Base-by-base conservation (phyloP, 37 sponge, comb jelly and placozoan genomes). In the Ephydatia muelleri region DNA sequence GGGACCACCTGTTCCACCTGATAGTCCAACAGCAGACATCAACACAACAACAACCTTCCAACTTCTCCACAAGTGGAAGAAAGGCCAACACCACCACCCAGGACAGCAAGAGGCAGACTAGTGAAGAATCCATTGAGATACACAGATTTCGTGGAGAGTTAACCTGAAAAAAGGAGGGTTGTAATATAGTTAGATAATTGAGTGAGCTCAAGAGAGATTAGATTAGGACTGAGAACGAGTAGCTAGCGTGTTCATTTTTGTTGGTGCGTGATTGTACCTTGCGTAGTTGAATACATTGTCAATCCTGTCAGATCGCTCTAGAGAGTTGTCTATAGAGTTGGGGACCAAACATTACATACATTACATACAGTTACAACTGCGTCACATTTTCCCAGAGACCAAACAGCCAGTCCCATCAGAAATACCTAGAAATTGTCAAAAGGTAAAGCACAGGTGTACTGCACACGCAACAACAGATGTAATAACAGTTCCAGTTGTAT, bases 241-340 rank as follows among this genome's bases (percentile, higher is more conserved):
- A 57, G 19, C 57, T 57, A 57, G 57, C 57, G 57, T 57, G 57
- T 57, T 57, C 57, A 19, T 13, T 57, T 57, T 57, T n/a, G n/a
- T n/a, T 57, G 57, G 57, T 57, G 57, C 57, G 57, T 57, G 57
- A 57, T 57, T 57, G 57, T 57, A 57, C 57, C 57, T 57, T 43
- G 57, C 16, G 57, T 57, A 57, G 1, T 14, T 11, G 57, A 57
- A n/a, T n/a, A n/a, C n/a, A n/a, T n/a, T n/a, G 57, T 11, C 57
- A 57, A 57, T 57, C 57, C 57, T 57, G 57, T 57, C 16, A 4
- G 16, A 57, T 57, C 57, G 57, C 6, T 57, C 57, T 57, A 57
- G 57, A 14, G 57, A 57, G 16, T 11, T 57, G 57, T 57, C 57
- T 11, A 57, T 57, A 57, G 57, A 57, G 57, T 57, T 21, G 57